Evolutionary conservation across 2,888 invertebrate genomes (phyloP).

Genomic region (Drepanosiphum platanoidis): DNA sequence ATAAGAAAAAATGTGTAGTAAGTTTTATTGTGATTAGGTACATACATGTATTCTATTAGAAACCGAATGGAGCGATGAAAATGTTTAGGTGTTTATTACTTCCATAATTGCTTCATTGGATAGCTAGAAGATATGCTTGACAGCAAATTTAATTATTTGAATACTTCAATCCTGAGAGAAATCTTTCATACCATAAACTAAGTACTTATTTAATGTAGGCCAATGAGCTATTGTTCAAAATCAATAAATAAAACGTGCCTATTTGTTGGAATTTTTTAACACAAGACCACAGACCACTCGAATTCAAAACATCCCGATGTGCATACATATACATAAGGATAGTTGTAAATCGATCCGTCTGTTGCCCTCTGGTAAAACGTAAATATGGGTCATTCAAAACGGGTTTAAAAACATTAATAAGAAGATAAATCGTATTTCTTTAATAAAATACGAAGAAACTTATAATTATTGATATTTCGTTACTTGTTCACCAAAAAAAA

Average conservation of each 20-base stretch:
- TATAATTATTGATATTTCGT: neutral
- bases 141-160: constrained; percentile 2
- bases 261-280: constrained; percentile 21
- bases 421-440: constrained; percentile 4
- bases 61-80: no score
- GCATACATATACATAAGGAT: neutral
- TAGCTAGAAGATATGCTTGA: no score
- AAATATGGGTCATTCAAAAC: constrained; percentile 47
- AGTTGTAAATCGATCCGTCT: constrained; percentile 49
- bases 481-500: neutral
- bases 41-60: no score
- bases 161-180: neutral
- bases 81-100: no score
- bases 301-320: constrained; percentile 21
- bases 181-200: neutral
- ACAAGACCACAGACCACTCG: neutral
- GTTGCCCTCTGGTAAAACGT: constrained; percentile 30
- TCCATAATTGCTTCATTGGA: no score
- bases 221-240: constrained; percentile 18
- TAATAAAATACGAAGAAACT: neutral
- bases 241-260: neutral
- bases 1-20: no score
- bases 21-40: no score
- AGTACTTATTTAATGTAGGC: constrained; percentile 2
- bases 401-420: constrained; percentile 27